Conservation (phyloP, 2,797 vertebrate species). For the Bucorvus abyssinicus region DNA sequence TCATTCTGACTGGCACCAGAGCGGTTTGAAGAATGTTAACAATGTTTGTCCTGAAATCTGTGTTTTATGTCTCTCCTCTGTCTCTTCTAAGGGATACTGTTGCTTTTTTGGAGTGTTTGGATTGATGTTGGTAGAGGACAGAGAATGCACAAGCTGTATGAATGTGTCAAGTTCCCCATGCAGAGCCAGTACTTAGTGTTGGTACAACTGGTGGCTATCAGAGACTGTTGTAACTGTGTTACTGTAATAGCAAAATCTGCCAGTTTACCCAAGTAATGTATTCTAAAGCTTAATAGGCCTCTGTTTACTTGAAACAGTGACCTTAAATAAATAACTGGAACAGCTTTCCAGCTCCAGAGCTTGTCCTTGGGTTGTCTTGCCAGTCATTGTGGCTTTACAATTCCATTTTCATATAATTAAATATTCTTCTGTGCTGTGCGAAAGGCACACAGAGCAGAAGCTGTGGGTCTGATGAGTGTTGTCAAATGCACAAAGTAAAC, state of each 20-base stretch:
- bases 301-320: constrained; percentile 36
- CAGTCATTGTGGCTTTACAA: neutral
- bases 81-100: neutral
- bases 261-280: neutral
- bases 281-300: constrained; percentile 21
- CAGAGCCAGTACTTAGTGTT: neutral
- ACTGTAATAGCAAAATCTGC: neutral
- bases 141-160: neutral
- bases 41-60: neutral
- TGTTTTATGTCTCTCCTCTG: neutral
- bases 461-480: neutral
- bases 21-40: neutral
- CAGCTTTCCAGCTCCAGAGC: neutral
- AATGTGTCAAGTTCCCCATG: neutral
- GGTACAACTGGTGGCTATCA: neutral
- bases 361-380: constrained; percentile 28
- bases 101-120: neutral
- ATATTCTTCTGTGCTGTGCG: neutral
- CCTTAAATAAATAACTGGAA: constrained; percentile 10
- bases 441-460: neutral
- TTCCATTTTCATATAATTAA: neutral
- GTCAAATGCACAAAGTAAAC: neutral
- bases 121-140: neutral
- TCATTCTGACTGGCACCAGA: neutral
- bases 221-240: neutral